Percentiles rank a stretch among this genome's conserved stretches.
Conservation (phyloP, 2,888 invertebrate genomes). For the Dasypogon diadema region DNA sequence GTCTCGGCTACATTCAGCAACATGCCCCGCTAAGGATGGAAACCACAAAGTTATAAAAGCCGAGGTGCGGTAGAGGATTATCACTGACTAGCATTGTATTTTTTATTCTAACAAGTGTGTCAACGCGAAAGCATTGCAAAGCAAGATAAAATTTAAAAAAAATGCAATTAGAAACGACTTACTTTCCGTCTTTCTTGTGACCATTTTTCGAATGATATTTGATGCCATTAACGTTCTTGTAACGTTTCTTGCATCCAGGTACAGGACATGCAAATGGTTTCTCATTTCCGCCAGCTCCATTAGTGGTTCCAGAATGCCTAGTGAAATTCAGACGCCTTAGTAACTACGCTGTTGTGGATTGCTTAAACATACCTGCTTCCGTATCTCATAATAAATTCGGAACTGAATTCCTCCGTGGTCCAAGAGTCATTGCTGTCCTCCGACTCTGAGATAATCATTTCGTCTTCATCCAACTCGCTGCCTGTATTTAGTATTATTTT, state of each 20-base stretch:
- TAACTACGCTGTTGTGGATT: neutral
- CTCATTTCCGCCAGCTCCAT: constrained; percentile 71
- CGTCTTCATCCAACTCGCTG: constrained; percentile 80
- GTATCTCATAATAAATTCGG: constrained; percentile 82
- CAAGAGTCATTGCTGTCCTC: constrained; percentile 87
- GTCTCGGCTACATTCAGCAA: too few species aligned
- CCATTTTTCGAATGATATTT: constrained; percentile 91
- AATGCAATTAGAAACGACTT: too few species aligned
- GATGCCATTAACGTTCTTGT: constrained; percentile 90
- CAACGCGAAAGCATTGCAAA: too few species aligned
- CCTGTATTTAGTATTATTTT: constrained; percentile 68
- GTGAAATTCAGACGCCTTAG: neutral
- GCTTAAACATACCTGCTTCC: constrained; percentile 72
- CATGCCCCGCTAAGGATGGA: too few species aligned
- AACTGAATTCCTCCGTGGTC: constrained; percentile 84
- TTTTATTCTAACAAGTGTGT: too few species aligned
- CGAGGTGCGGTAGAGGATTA: too few species aligned
- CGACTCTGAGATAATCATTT: constrained; percentile 77
- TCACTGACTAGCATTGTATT: too few species aligned
- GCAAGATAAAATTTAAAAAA: too few species aligned
- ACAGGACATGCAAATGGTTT: constrained; percentile 89
- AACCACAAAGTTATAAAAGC: too few species aligned
- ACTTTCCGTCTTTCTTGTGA: constrained; percentile 87
- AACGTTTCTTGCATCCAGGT: constrained; percentile 87
- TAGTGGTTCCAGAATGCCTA: constrained; percentile 70